A percentile compares a stretch with the other conserved stretches of the same genome.
These are phyloP conservation scores for Biston stratarius DNA, from an alignment of 2,888 invertebrate species.

Conservation along the genomic window DNA sequence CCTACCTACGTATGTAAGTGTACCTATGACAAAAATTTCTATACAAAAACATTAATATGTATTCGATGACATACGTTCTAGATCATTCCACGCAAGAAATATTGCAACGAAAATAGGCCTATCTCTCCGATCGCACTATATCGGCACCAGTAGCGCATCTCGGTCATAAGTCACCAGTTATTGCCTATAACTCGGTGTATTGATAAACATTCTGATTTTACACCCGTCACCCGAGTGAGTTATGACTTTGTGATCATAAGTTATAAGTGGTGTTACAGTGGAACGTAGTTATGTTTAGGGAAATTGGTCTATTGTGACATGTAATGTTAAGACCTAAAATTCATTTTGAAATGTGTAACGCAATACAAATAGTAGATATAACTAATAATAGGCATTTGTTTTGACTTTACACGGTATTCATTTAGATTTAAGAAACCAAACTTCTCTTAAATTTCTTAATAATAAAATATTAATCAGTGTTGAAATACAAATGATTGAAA, in stretches of 20 bases:
- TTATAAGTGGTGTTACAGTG: slow-evolving; percentile 16
- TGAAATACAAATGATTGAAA: too few relatives aligned
- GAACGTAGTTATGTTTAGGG: slow-evolving; percentile 18
- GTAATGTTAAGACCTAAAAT: slow-evolving; percentile 1
- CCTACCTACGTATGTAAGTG: neutral
- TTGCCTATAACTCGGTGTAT: slow-evolving; percentile 69
- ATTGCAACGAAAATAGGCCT: slow-evolving; percentile 55
- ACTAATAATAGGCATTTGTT: too few relatives aligned
- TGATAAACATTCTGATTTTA: slow-evolving; percentile 71
- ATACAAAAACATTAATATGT: neutral
- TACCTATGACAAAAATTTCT: neutral
- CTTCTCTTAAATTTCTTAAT: too few relatives aligned
- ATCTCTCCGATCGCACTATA: slow-evolving; percentile 53
- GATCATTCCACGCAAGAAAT: slow-evolving; percentile 36
- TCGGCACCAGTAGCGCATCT: slow-evolving; percentile 69
- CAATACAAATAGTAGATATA: neutral
- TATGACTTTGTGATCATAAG: slow-evolving; percentile 31
- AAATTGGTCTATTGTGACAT: slow-evolving; percentile 18
- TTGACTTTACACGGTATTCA: too few relatives aligned
- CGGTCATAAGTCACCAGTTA: slow-evolving; percentile 72
- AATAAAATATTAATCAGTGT: too few relatives aligned
- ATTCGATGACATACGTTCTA: slow-evolving; percentile 60
- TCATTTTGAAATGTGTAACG: neutral
- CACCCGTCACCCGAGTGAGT: slow-evolving; percentile 52
- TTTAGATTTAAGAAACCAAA: too few relatives aligned